phyloP scores from a whole-genome alignment of 2,797 vertebrate genomes.

The Carduelis carduelis region DNA sequence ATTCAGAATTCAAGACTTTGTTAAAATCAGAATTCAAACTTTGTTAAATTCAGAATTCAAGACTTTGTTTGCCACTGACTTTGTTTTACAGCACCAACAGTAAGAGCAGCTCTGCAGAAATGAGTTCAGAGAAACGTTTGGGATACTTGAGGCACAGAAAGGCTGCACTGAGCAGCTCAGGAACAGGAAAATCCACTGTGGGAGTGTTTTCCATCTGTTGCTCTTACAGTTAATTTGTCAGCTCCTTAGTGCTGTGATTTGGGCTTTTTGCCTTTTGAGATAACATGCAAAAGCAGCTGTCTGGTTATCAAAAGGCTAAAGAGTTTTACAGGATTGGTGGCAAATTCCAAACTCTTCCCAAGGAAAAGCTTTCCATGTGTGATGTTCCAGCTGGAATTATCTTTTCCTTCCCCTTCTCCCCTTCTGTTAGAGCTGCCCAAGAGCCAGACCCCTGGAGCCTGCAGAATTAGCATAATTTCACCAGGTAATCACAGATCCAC shows the following conservation, averaged over 20 bases:
- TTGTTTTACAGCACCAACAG: not conserved
- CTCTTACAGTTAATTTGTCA: not conserved
- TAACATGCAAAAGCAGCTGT: conserved; percentile 1
- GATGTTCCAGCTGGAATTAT: conserved; percentile 60
- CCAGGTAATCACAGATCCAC: not conserved
- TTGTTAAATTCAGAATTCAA: not conserved
- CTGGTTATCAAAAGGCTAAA: conserved; percentile 26
- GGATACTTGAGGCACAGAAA: not conserved
- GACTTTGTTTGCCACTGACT: not conserved
- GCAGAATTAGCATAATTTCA: not conserved
- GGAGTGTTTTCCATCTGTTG: not conserved
- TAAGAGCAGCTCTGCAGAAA: not conserved
- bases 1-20: not conserved
- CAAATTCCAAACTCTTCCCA: conserved; percentile 55
- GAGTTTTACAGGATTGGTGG: conserved; percentile 21
- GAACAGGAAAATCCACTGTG: not conserved
- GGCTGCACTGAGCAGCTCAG: not conserved
- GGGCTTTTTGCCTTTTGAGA: conserved; percentile 25
- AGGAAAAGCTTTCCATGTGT: conserved; percentile 9
- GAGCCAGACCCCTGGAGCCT: not conserved
- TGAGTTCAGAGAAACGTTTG: not conserved
- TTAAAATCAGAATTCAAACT: not conserved
- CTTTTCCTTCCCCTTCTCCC: not conserved
- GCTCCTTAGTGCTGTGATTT: not conserved
- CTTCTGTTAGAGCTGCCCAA: not conserved